Conservation (phyloP, 2,888 invertebrate genomes). For the Lymantria dispar region DNA sequence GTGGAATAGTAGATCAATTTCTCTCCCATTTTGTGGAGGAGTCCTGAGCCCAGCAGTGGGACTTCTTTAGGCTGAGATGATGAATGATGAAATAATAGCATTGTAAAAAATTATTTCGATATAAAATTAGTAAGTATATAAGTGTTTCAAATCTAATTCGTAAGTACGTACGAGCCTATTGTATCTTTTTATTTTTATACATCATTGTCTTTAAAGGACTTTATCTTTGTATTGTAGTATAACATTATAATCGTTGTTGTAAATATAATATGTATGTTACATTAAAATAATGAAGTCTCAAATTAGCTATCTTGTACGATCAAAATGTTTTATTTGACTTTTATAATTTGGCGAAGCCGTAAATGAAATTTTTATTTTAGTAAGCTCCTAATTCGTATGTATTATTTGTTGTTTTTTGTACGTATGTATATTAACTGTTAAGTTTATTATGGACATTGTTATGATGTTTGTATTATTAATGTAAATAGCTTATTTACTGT, state of each 20-base stretch:
- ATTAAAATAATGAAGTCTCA: slow-evolving; percentile 24
- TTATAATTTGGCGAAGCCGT: slow-evolving; percentile 29
- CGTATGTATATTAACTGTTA: slow-evolving; percentile 72
- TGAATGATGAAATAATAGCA: no score
- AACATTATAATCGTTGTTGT: slow-evolving; percentile 46
- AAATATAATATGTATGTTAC: slow-evolving; percentile 39
- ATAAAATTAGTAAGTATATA: no score
- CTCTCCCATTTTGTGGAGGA: no score
- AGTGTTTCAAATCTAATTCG: no score
- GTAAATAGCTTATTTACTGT: slow-evolving; percentile 62
- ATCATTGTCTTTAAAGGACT: no score
- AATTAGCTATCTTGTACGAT: slow-evolving; percentile 29
- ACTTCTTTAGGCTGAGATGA: no score
- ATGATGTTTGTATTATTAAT: slow-evolving; percentile 77
- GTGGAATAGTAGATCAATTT: no score
- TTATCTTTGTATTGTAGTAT: slow-evolving; percentile 27
- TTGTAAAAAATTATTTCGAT: no score
- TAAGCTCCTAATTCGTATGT: slow-evolving; percentile 17
- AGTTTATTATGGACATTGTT: slow-evolving; percentile 75
- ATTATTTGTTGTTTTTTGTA: slow-evolving; percentile 22
- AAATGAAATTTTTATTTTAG: slow-evolving; percentile 17
- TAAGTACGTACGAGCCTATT: no score
- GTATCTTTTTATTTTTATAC: no score
- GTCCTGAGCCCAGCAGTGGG: no score
- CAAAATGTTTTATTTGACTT: slow-evolving; percentile 33